phyloP scores from a whole-genome alignment of 2,888 invertebrate genomes.

The Dynastes grantii region DNA sequence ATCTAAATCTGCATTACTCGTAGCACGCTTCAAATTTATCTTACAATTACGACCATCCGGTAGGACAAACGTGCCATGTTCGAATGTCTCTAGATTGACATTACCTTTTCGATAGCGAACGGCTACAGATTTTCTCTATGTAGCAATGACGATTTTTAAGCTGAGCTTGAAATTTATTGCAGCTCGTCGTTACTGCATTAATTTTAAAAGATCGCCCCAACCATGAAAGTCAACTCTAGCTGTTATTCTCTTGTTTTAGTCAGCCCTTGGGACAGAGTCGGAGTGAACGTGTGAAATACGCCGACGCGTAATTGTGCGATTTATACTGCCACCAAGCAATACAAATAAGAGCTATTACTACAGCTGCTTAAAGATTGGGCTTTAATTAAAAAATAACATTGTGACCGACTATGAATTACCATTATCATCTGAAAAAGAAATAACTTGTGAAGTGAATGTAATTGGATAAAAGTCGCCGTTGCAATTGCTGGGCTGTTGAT shows the following conservation, averaged over 20 bases:
- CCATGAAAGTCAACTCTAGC: not conserved
- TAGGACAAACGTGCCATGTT: no score
- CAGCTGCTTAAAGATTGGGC: not conserved
- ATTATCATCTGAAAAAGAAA: not conserved
- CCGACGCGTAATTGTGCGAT: constrained; percentile 4
- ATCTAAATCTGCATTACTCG: no score
- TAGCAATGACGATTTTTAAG: constrained; percentile 2
- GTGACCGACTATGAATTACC: not conserved
- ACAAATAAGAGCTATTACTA: not conserved
- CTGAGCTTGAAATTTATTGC: constrained; percentile 18
- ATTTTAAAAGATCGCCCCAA: constrained; percentile 21
- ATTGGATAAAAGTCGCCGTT: no score
- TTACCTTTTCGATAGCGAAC: no score
- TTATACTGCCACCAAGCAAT: not conserved
- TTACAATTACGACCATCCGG: no score
- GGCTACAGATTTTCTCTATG: not conserved
- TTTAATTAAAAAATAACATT: constrained; percentile 8
- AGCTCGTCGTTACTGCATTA: constrained; percentile 7
- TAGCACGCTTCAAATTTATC: no score
- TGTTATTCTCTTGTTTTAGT: constrained; percentile 15
- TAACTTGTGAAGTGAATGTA: no score
- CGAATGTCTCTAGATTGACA: no score
- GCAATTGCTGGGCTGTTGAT: no score
- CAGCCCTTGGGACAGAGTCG: not conserved
- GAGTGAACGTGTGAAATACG: constrained; percentile 5